These are phyloP conservation scores for Numenius arquata DNA, from an alignment of 2,113 vertebrate species.

Conservation along the genomic window DNA sequence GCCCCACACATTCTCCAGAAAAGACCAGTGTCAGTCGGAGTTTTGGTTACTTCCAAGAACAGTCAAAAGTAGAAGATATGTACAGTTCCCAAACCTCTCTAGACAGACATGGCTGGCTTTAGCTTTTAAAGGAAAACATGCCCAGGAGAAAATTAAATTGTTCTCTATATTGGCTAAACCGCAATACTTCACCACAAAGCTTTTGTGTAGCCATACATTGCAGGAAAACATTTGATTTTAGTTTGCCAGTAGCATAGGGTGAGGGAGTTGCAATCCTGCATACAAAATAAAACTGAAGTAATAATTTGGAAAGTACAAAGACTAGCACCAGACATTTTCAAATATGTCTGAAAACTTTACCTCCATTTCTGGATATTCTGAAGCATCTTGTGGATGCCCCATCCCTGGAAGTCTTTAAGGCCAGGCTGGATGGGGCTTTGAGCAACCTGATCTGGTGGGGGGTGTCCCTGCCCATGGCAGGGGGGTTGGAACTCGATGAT, in stretches of 20 bases:
- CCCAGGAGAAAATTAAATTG: background rate
- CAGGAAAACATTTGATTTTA: background rate
- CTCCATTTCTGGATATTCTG: background rate
- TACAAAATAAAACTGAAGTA: background rate
- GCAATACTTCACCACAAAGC: background rate
- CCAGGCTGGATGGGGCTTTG: too few relatives aligned
- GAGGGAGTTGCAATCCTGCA: background rate
- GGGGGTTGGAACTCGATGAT: too few relatives aligned
- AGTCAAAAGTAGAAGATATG: background rate
- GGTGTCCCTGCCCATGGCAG: too few relatives aligned
- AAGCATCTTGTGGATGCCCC: background rate
- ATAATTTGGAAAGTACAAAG: background rate
- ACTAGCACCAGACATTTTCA: background rate
- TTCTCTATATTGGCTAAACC: background rate
- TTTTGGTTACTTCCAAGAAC: background rate
- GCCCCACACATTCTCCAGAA: background rate
- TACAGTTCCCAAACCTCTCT: background rate
- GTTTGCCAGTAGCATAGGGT: background rate
- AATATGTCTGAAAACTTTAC: background rate
- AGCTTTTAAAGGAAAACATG: background rate
- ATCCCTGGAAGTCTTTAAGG: too few relatives aligned
- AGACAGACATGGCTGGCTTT: background rate
- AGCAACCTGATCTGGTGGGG: too few relatives aligned
- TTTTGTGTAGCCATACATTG: background rate
- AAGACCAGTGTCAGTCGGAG: background rate